These are phyloP conservation scores for Cynopterus sphinx DNA, from an alignment of 2,797 vertebrate genomes.

Conservation along the genomic window DNA sequence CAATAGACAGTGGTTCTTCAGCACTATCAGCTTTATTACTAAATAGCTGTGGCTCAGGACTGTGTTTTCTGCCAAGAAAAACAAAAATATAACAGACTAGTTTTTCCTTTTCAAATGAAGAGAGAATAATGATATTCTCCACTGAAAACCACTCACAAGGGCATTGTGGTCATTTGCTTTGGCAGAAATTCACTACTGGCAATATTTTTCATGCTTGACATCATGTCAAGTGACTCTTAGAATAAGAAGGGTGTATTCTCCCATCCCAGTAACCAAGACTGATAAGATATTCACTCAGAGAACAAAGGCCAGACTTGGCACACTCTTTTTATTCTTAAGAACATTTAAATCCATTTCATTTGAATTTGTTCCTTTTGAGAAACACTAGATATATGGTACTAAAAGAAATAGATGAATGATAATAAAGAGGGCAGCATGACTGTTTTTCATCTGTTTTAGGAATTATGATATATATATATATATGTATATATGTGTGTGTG, in stretches of 20 bases:
- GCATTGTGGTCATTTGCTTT: slow-evolving; percentile 24
- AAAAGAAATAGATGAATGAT: slow-evolving; percentile 40
- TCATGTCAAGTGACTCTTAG: slow-evolving; percentile 53
- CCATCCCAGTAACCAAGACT: background rate
- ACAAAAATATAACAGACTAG: background rate
- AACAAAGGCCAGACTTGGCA: background rate
- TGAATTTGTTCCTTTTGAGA: background rate
- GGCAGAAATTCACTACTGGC: slow-evolving; percentile 36
- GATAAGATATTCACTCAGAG: background rate
- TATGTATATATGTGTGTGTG: background rate
- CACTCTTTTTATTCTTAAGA: background rate
- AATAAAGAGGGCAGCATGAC: background rate
- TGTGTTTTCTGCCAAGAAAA: slow-evolving; percentile 41
- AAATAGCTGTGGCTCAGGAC: background rate
- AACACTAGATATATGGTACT: background rate
- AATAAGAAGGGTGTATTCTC: background rate
- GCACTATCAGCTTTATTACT: background rate
- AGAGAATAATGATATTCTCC: slow-evolving; percentile 27
- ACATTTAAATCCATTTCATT: background rate
- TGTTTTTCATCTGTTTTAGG: background rate
- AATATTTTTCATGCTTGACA: background rate
- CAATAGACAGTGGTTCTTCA: background rate
- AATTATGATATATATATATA: background rate
- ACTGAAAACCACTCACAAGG: slow-evolving; percentile 1
- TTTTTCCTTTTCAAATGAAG: slow-evolving; percentile 45